Evolutionary conservation across 2,113 vertebrate species (phyloP), one percentile per base, ranked within the genome.

Genomic region (Gymnarchus niloticus): DNA sequence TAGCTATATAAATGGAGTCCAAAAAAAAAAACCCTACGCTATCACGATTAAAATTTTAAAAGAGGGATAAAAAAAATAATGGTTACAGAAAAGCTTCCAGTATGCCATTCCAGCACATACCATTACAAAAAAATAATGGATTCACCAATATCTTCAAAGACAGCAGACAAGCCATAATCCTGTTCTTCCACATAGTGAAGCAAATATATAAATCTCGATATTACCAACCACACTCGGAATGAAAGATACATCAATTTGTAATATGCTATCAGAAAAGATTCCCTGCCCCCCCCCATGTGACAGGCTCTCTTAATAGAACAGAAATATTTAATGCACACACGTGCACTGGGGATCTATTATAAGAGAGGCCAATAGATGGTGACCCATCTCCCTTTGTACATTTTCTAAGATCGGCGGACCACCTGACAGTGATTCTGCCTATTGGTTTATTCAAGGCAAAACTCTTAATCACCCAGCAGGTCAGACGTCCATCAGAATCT

Each of bases 401-500:
- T 69, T 37, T 37, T 69, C 12, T 19, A 69, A 37, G 65, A 73
- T 41, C 28, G 17, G 12, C 3, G 65, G 28, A 19, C 28, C 4
- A 73, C 14, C 28, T 33, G 61, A 33, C 61, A 69, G 61, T 28
- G 46, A 37, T 54, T 81, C 14, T 82, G 80, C 48, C 4, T 82
- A n/a, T 19, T 6, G 51, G n/a, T 54, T 56, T 33, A 82, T 82
- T 54, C 12, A 82, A 82, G 25, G 48, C 28, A 82, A 51, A 82
- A 78, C 51, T 54, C 23, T 56, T 82, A 81, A 82, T 37, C 48
- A 33, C 80, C 14, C 19, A n/a, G 51, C 80, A 5, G 80, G 80
- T 82, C 80, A 82, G 51, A 33, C 51, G n/a, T 82, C 48, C 51
- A 37, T 54, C 80, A 54, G 19, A 82, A 82, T 82, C 48, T 82